Evolutionary conservation across 2,888 invertebrate genomes (phyloP).

Genomic region (Schrankia costaestrigalis): DNA sequence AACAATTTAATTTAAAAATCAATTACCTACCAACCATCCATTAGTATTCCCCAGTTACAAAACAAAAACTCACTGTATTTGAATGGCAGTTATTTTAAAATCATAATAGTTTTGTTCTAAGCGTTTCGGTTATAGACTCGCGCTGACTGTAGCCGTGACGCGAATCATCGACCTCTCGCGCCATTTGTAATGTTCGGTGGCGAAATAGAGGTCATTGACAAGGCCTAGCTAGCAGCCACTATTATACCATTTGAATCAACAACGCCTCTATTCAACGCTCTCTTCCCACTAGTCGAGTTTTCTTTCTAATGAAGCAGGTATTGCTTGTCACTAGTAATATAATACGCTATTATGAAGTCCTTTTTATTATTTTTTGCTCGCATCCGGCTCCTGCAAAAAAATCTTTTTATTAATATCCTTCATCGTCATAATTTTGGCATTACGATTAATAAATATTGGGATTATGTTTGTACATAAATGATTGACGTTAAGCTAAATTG

Average conservation of each 20-base stretch:
- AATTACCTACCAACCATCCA: not conserved
- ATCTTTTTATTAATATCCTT: conserved; percentile 13
- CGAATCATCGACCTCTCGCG: conserved; percentile 61
- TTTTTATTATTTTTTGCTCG: conserved; percentile 21
- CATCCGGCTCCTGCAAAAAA: conserved; percentile 32
- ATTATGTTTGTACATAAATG: conserved; percentile 24
- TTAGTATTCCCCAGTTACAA: conserved; percentile 2
- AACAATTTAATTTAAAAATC: too few relatives aligned
- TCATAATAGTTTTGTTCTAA: conserved; percentile 20
- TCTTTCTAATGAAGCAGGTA: conserved; percentile 27
- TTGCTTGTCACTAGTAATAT: conserved; percentile 29
- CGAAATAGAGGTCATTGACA: conserved; percentile 79
- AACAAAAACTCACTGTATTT: not conserved
- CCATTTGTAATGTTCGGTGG: conserved; percentile 62
- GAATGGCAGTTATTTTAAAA: conserved; percentile 10
- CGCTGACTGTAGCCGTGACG: conserved; percentile 45
- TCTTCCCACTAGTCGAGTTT: conserved; percentile 28
- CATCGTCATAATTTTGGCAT: conserved; percentile 22
- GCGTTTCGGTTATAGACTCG: conserved; percentile 20
- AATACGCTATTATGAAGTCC: conserved; percentile 28
- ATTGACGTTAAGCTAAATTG: too few relatives aligned
- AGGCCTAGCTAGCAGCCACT: conserved; percentile 63
- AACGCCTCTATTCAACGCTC: conserved; percentile 32
- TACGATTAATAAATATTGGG: conserved; percentile 34
- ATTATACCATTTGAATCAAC: conserved; percentile 51